Conservation (phyloP, 2,113 vertebrate species). For the Acinonyx jubatus region DNA sequence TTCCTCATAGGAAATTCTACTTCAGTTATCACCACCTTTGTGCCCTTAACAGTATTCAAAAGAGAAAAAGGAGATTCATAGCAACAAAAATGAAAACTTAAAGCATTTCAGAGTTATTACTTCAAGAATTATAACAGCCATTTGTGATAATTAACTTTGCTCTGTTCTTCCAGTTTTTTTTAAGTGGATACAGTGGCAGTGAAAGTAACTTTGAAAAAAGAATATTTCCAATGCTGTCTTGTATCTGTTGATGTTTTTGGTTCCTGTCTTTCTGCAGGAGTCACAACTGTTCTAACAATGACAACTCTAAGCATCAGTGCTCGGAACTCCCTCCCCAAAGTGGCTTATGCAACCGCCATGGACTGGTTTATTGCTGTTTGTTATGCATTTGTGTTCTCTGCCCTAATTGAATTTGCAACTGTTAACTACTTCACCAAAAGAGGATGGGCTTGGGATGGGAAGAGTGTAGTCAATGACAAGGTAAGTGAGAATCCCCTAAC, state of each 20-base stretch:
- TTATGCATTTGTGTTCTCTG: conserved; percentile 98
- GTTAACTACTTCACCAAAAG: conserved; percentile 99
- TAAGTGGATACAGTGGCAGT: neutral
- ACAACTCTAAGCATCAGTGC: conserved; percentile 98
- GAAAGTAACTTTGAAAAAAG: neutral
- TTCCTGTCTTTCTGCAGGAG: conserved; percentile 85
- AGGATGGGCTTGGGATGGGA: conserved; percentile 99
- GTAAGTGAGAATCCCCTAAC: conserved; percentile 83
- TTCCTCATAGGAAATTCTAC: neutral
- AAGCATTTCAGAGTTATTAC: neutral
- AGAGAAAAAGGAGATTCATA: neutral
- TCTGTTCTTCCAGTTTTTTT: neutral
- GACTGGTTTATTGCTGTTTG: conserved; percentile 99
- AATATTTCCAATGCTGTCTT: neutral
- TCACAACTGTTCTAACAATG: conserved; percentile 98
- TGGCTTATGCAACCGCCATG: conserved; percentile 99
- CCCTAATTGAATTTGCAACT: conserved; percentile 97
- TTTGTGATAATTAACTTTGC: neutral
- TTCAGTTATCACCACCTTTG: neutral
- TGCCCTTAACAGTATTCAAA: neutral
- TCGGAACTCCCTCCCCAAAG: conserved; percentile 97
- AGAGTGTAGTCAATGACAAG: conserved; percentile 98
- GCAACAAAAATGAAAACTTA: neutral
- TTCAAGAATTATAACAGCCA: neutral
- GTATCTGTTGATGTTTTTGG: neutral